A percentile compares a stretch with the other conserved stretches of the same genome.
Evolutionary conservation across 2,113 vertebrate species (phyloP).

Genomic region (Trogon surrucura): DNA sequence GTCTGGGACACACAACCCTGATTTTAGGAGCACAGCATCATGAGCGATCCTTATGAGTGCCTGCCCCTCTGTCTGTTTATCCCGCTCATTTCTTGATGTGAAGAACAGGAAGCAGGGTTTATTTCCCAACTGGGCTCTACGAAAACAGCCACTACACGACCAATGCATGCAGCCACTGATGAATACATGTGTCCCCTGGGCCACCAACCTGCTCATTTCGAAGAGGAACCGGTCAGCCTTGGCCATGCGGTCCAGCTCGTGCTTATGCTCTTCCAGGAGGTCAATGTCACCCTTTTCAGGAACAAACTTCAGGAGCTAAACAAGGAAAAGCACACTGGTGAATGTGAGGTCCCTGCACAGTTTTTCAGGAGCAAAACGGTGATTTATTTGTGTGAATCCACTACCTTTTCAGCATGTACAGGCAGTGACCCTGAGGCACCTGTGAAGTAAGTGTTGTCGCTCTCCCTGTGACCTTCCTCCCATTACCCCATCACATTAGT

Average conservation of each 20-base stretch:
- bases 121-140: not conserved
- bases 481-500: not conserved
- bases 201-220: conserved; percentile 95
- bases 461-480: not conserved
- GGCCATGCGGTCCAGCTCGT: conserved; percentile 97
- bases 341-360: not conserved
- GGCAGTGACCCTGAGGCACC: not conserved
- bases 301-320: conserved; percentile 94
- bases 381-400: not conserved
- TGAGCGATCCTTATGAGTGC: rapidly evolving
- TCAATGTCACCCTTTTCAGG: conserved; percentile 96
- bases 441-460: not conserved
- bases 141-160: not conserved
- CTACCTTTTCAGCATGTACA: not conserved
- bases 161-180: not conserved
- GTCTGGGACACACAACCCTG: not conserved
- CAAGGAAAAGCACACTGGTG: not conserved
- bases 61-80: not conserved
- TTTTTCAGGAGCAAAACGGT: not conserved
- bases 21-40: not conserved
- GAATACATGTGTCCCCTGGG: not conserved
- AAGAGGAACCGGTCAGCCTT: conserved; percentile 97
- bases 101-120: not conserved
- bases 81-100: not conserved
- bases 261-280: conserved; percentile 95